Percentiles rank a stretch among this genome's conserved stretches.
Conservation (phyloP, 2,113 vertebrate species). For the Syngnathoides biaculeatus region DNA sequence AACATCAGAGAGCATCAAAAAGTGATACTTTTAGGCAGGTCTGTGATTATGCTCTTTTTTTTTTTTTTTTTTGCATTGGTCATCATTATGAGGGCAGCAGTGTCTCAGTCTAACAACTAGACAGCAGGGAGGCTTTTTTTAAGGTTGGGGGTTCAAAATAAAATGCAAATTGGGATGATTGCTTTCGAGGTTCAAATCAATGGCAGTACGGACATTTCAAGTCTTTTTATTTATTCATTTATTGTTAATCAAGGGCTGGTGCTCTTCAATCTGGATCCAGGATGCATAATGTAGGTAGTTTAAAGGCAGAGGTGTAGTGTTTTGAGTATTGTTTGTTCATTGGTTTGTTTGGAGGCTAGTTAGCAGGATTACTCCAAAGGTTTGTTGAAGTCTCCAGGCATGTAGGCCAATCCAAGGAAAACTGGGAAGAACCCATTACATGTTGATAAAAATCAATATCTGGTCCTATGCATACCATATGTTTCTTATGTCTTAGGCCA, state of each 20-base stretch:
- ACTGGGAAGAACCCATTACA: neutral
- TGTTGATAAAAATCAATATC: neutral
- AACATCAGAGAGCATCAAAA: constrained; percentile 3
- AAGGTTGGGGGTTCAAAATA: neutral
- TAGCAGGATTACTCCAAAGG: neutral
- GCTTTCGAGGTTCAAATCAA: neutral
- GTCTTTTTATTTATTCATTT: neutral
- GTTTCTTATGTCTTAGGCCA: neutral
- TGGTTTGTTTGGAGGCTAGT: neutral
- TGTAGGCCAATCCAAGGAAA: neutral
- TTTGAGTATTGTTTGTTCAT: too few species aligned
- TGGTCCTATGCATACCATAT: neutral
- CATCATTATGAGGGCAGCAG: constrained; percentile 1
- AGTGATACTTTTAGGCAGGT: constrained; percentile 5
- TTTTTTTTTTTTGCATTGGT: neutral
- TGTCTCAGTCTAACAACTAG: neutral
- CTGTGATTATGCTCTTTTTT: constrained; percentile 3
- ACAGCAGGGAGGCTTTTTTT: neutral
- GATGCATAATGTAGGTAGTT: neutral
- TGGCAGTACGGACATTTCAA: neutral
- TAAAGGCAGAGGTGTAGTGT: neutral
- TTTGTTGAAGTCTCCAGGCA: neutral
- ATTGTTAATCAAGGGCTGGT: too few species aligned
- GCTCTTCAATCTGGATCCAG: neutral
- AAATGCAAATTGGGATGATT: constrained; percentile 5